These are phyloP conservation scores for Melipona quadrifasciata DNA, from an alignment of 1,140 invertebrate species.

Conservation along the genomic window DNA sequence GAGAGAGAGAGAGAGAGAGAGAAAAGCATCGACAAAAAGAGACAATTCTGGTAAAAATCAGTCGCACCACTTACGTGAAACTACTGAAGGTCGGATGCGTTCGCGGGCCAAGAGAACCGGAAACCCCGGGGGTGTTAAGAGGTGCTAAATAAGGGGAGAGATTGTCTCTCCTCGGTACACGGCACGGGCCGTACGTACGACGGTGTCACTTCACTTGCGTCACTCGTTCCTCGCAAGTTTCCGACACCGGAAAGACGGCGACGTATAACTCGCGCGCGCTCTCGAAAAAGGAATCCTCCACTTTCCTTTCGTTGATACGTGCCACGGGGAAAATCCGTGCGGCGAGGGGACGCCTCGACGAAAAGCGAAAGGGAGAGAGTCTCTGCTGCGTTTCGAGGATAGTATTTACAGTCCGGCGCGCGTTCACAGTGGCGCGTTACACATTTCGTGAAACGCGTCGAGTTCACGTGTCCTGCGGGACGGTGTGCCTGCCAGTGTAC, in stretches of 20 bases:
- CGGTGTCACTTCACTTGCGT: slow-evolving; percentile 41
- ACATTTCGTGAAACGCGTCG: slow-evolving; percentile 42
- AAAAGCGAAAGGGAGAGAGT: neutral
- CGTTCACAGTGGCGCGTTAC: slow-evolving; percentile 29
- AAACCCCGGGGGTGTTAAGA: neutral
- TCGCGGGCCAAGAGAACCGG: neutral
- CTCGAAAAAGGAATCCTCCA: slow-evolving; percentile 21
- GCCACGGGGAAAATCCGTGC: neutral
- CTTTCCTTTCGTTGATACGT: neutral
- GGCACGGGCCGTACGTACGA: neutral
- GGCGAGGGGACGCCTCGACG: neutral
- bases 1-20: too few species aligned
- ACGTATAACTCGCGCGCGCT: neutral
- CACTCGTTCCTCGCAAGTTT: slow-evolving; percentile 24
- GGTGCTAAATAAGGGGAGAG: neutral
- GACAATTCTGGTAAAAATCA: neutral
- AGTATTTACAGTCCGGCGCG: too few species aligned
- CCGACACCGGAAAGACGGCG: slow-evolving; percentile 7
- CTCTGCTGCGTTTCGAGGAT: too few species aligned
- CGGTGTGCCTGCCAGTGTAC: slow-evolving; percentile 41
- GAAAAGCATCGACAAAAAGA: neutral
- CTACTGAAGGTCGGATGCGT: neutral
- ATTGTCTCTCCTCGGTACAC: neutral
- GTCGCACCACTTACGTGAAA: slow-evolving; percentile 14
- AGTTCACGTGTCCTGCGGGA: slow-evolving; percentile 52